A percentile compares a stretch with the other conserved stretches of the same genome.
phyloP scores from a whole-genome alignment of 2,113 vertebrate species.

The Setophaga kirtlandii region DNA sequence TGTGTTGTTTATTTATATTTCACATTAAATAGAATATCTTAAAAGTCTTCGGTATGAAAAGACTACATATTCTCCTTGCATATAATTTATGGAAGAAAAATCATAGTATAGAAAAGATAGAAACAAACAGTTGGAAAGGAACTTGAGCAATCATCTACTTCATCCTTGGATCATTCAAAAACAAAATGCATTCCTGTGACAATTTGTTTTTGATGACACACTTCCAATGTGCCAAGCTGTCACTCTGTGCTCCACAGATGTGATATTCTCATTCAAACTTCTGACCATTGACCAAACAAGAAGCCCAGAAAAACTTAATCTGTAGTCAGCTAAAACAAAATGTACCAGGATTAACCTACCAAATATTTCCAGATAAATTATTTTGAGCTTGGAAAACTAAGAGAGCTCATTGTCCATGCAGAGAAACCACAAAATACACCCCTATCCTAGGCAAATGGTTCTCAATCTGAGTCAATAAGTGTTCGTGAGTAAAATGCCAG shows the following conservation, averaged over 20 bases:
- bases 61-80: background rate
- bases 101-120: background rate
- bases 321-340: background rate
- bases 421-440: background rate
- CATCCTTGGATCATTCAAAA: background rate
- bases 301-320: background rate
- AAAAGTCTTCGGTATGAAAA: background rate
- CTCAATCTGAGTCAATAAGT: background rate
- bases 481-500: background rate
- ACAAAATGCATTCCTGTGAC: background rate
- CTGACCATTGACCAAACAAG: background rate
- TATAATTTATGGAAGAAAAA: background rate
- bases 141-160: background rate
- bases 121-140: background rate
- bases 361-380: background rate
- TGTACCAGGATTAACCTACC: background rate
- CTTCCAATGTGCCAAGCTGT: background rate
- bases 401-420: background rate
- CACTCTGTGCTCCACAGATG: background rate
- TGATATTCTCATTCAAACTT: background rate
- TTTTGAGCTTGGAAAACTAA: background rate
- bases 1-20: background rate
- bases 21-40: background rate
- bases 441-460: background rate
- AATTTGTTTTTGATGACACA: background rate